phyloP scores from a whole-genome alignment of 2,888 invertebrate genomes.

The Trisateles emortualis region DNA sequence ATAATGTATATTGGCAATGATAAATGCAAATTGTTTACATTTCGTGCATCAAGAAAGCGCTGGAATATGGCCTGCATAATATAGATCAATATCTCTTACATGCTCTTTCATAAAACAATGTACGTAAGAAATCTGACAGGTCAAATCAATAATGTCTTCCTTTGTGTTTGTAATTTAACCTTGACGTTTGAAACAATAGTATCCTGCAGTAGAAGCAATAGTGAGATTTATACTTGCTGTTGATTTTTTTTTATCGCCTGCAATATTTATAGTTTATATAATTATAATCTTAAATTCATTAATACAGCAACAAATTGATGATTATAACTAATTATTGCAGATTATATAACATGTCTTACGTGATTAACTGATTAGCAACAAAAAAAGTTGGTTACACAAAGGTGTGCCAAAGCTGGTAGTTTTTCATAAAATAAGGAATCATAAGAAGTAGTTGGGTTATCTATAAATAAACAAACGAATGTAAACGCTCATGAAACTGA shows the following conservation, averaged over 20 bases:
- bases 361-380: too few species aligned
- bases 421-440: slow-evolving; percentile 50
- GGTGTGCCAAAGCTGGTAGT: slow-evolving; percentile 7
- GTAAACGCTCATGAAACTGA: slow-evolving; percentile 61
- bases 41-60: slow-evolving; percentile 45
- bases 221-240: not conserved
- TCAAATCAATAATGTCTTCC: slow-evolving; percentile 26
- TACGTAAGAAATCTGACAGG: slow-evolving; percentile 23
- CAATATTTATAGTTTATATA: not conserved
- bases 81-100: not conserved
- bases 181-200: slow-evolving; percentile 29
- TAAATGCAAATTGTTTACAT: slow-evolving; percentile 63
- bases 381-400: not conserved
- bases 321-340: not conserved
- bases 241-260: not conserved
- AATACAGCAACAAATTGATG: not conserved
- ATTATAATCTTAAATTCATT: too few species aligned
- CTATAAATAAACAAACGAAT: slow-evolving; percentile 69
- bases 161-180: slow-evolving; percentile 24
- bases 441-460: slow-evolving; percentile 64
- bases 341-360: not conserved
- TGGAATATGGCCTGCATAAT: slow-evolving; percentile 15
- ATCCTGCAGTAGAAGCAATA: slow-evolving; percentile 8
- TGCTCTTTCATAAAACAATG: slow-evolving; percentile 11
- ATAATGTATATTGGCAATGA: slow-evolving; percentile 55